Evolutionary conservation across 2,113 vertebrate genomes (phyloP).

Genomic region (Bucco capensis): DNA sequence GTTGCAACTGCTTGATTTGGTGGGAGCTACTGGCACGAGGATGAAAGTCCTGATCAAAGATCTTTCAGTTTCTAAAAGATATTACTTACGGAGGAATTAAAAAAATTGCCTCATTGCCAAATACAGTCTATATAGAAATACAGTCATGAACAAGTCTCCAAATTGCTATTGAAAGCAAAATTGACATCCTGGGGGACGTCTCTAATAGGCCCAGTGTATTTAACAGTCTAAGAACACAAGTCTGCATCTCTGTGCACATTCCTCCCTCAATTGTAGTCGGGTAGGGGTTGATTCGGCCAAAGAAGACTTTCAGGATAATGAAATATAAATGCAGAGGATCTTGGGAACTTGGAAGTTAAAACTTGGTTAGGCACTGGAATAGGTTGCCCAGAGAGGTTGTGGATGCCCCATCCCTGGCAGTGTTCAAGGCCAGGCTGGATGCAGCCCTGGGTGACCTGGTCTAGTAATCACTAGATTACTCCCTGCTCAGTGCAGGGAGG

Average conservation of each 20-base stretch:
- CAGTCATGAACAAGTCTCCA: neutral
- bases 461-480: too few relatives aligned
- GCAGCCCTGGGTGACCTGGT: too few relatives aligned
- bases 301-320: neutral
- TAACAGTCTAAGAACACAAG: neutral
- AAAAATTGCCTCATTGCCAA: neutral
- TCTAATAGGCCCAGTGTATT: accelerated
- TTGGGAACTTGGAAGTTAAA: neutral
- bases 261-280: accelerated
- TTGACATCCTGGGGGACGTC: accelerated
- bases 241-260: neutral
- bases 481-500: too few relatives aligned
- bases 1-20: neutral
- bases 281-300: neutral
- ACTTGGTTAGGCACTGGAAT: too few relatives aligned
- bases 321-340: neutral
- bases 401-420: too few relatives aligned
- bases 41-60: neutral
- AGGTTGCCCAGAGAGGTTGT: too few relatives aligned
- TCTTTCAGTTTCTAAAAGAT: neutral
- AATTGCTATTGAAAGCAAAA: neutral
- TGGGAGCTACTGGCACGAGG: neutral
- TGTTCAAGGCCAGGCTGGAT: too few relatives aligned
- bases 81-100: neutral
- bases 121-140: neutral